A percentile compares a stretch with the other conserved stretches of the same genome.
These are phyloP conservation scores for Trachelus tabidus DNA, from an alignment of 2,888 invertebrate genomes.

Conservation along the genomic window DNA sequence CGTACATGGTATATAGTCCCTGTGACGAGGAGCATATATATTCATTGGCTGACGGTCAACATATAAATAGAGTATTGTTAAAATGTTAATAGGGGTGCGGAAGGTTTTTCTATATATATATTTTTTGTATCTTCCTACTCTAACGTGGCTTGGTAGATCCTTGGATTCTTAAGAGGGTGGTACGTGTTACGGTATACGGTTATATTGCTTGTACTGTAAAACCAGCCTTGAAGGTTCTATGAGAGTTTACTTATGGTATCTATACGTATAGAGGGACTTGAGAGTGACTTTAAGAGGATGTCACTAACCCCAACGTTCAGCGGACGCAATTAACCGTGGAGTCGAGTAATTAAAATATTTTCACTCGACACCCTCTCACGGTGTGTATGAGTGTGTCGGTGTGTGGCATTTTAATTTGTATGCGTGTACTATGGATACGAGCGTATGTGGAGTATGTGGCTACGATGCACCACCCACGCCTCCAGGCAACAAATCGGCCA, in stretches of 20 bases:
- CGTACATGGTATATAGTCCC: neutral
- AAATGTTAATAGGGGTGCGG: slow-evolving; percentile 52
- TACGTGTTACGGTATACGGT: neutral
- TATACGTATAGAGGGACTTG: neutral
- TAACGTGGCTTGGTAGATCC: neutral
- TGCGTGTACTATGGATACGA: neutral
- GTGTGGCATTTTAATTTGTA: neutral
- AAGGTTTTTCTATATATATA: neutral
- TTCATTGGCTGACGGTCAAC: neutral
- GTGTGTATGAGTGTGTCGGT: neutral
- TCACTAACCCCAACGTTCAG: slow-evolving; percentile 1
- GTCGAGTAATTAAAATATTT: slow-evolving; percentile 51
- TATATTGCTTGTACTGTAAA: neutral
- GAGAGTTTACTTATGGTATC: neutral
- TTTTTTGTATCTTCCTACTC: neutral
- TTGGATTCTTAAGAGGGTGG: neutral
- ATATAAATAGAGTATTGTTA: slow-evolving; percentile 56
- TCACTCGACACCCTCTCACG: slow-evolving; percentile 8
- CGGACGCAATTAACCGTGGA: slow-evolving; percentile 39
- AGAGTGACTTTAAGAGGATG: neutral
- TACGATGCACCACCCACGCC: neutral
- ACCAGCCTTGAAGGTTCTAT: neutral
- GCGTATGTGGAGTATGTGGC: neutral
- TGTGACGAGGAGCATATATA: neutral
- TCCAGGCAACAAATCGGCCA: neutral